A percentile compares a stretch with the other conserved stretches of the same genome.
These are phyloP conservation scores for Drosophila nr. perissopoda DNA, from an alignment of 2,888 invertebrate genomes.

Conservation along the genomic window DNA sequence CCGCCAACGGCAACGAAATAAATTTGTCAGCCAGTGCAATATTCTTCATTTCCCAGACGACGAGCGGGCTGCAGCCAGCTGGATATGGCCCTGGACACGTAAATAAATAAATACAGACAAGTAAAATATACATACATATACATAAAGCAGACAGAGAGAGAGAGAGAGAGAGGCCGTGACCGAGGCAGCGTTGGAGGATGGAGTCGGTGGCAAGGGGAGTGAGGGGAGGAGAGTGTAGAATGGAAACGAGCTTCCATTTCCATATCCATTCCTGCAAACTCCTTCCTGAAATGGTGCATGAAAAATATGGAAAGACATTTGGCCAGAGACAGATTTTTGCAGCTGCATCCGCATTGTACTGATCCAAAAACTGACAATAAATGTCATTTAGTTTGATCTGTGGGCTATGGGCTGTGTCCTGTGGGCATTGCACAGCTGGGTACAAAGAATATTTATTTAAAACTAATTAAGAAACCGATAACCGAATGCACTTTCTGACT, in stretches of 20 bases:
- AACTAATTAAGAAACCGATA: conserved; percentile 44
- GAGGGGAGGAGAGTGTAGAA: conserved; percentile 10
- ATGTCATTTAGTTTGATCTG: conserved; percentile 65
- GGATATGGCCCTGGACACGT: conserved; percentile 58
- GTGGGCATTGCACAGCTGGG: conserved; percentile 28
- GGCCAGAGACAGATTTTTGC: conserved; percentile 56
- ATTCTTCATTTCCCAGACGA: conserved; percentile 64
- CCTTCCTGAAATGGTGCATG: conserved; percentile 51
- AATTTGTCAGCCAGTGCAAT: conserved; percentile 80
- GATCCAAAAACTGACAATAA: conserved; percentile 63
- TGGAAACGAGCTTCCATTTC: conserved; percentile 33
- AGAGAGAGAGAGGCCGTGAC: neutral
- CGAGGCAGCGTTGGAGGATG: neutral
- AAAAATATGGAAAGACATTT: conserved; percentile 57
- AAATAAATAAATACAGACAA: conserved; percentile 71
- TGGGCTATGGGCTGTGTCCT: neutral
- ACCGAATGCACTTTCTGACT: conserved; percentile 32
- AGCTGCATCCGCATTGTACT: conserved; percentile 49
- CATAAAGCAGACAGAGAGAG: conserved; percentile 3
- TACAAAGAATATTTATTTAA: conserved; percentile 49
- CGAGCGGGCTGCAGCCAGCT: conserved; percentile 49
- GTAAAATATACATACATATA: conserved; percentile 37
- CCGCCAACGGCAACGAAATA: conserved; percentile 71
- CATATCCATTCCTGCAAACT: conserved; percentile 8
- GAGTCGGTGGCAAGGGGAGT: neutral